Evolutionary conservation across 2,888 invertebrate species (phyloP), one percentile per base, ranked within the genome.

Genomic region (Kuschelorhynchus macadamiae): DNA sequence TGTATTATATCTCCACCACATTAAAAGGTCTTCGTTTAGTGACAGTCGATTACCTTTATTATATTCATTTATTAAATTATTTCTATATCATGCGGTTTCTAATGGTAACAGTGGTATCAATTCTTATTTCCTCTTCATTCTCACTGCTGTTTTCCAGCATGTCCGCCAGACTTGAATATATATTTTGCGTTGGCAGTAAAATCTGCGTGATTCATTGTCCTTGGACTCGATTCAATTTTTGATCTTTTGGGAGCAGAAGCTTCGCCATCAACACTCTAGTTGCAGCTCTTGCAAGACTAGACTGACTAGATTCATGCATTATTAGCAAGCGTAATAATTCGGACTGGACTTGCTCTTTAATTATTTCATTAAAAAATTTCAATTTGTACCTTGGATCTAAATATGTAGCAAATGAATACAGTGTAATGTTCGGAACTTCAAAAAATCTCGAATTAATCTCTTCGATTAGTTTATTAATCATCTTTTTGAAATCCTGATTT

Each of bases 401-500:
- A 42, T 42, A 42, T 11, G 42, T 42, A 42, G 42, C 42, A 42
- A 42, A 7, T 12, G 42, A 7, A 36, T n/a, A 36, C 36, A 36
- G 36, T 36, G 30, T 49, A 25, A n/a, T 49, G 49, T 12, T 49
- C 7, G 20, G 11, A 49, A 49, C 21, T 20, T 49, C 49, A 49
- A 20, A 49, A 49, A 49, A 49, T 21, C 49, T 49, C n/a, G 21
- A 49, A 49, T 49, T 49, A 25, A 49, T 49, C 21, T 49, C 30
- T 7, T 30, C 30, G 9, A 30, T 30, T 30, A 30, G 30, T 30
- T 30, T 30, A 7, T 30, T 4, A 49, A 49, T 49, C 3, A 49
- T 49, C 11, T 7, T 21, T n/a, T 49, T 8, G 20, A 49, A 49
- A 49, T 49, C 14, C 49, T 49, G 49, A 49, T 49, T 49, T 18